Conservation (phyloP, 2,888 invertebrate genomes). For the Andrena bucephala region DNA sequence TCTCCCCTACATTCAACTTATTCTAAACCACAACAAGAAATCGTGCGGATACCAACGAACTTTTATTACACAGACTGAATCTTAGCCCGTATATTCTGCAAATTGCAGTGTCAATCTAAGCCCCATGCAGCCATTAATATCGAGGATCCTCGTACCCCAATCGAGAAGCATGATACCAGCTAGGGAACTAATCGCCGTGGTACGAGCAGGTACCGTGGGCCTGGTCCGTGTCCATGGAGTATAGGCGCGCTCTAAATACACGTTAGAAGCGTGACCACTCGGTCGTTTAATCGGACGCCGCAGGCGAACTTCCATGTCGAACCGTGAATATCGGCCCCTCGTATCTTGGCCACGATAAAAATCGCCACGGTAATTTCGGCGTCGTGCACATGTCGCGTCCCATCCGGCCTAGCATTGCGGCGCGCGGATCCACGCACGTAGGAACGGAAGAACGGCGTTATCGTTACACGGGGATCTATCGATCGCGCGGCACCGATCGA, state of each 20-base stretch:
- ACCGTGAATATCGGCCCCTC: conserved; percentile 82
- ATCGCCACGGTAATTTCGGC: conserved; percentile 82
- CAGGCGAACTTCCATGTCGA: conserved; percentile 77
- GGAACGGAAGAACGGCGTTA: conserved; percentile 21
- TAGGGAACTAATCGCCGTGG: conserved; percentile 66
- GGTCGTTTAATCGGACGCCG: conserved; percentile 77
- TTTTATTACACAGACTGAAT: no score
- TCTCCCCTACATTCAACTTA: no score
- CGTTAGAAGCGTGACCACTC: conserved; percentile 72
- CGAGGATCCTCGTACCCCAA: no score
- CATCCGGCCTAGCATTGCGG: conserved; percentile 70
- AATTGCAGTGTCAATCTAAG: no score
- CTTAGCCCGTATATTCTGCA: no score
- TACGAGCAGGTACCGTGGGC: conserved; percentile 67
- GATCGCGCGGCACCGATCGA: conserved; percentile 30
- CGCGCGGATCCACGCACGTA: conserved; percentile 59
- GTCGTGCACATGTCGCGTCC: conserved; percentile 84
- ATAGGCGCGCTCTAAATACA: conserved; percentile 69
- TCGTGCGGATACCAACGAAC: no score
- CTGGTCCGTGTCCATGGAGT: conserved; percentile 31
- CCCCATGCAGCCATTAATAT: no score
- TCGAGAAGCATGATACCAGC: conserved; percentile 14
- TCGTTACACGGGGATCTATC: conserved; percentile 42
- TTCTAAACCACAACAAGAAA: no score
- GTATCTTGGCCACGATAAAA: conserved; percentile 80